Evolutionary conservation across 1,140 invertebrate genomes (phyloP).

Genomic region (Zaprionus africanus): DNA sequence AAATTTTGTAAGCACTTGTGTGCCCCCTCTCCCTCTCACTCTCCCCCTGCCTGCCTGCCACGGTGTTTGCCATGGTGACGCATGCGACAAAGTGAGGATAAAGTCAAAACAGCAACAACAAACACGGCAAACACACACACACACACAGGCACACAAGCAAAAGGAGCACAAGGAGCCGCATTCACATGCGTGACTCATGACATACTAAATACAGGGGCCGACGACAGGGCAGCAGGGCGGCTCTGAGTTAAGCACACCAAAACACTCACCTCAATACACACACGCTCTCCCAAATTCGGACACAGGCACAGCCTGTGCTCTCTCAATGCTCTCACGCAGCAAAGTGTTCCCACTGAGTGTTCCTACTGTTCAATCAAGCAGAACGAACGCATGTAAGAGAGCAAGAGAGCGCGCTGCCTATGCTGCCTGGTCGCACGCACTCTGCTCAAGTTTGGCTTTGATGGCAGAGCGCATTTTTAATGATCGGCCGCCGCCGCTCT

Average conservation of each 20-base stretch:
- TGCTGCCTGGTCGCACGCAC: background rate
- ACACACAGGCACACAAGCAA: background rate
- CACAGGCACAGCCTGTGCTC: background rate
- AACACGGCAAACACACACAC: slow-evolving; percentile 19
- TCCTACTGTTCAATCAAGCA: slow-evolving; percentile 7
- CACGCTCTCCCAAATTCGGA: background rate
- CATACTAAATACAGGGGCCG: slow-evolving; percentile 24
- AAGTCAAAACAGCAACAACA: slow-evolving; percentile 34
- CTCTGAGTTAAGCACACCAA: background rate
- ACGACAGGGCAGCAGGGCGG: slow-evolving; percentile 1
- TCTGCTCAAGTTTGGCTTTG: background rate
- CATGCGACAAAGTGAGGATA: slow-evolving; percentile 53
- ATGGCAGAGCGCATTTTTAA: background rate
- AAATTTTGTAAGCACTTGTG: slow-evolving; percentile 43
- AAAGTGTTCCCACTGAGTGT: background rate
- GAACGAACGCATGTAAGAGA: slow-evolving; percentile 11
- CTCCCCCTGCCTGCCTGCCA: background rate
- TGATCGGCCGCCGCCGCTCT: background rate
- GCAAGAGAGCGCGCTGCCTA: background rate
- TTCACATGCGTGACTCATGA: slow-evolving; percentile 73
- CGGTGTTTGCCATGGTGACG: slow-evolving; percentile 59
- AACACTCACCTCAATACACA: background rate
- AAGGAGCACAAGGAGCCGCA: slow-evolving; percentile 18
- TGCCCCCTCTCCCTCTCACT: slow-evolving; percentile 1
- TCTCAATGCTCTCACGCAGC: slow-evolving; percentile 18